Evolutionary conservation across 1,140 invertebrate genomes (phyloP).

Genomic region (Diploscapter pachys): DNA sequence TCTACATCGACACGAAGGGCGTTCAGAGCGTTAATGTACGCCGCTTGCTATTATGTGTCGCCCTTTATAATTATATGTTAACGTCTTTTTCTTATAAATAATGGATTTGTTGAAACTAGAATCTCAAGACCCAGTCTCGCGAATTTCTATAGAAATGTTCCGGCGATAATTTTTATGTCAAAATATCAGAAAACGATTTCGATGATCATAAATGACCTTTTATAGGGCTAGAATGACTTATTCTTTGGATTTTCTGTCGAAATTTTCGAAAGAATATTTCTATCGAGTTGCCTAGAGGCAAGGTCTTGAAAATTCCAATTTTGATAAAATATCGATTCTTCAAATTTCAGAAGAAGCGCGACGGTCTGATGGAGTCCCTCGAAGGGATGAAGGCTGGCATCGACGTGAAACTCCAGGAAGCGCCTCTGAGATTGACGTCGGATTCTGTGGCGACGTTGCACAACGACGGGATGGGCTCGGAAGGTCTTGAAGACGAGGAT

Average conservation of each 20-base stretch:
- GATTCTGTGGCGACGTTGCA: constrained; percentile 66
- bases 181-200: no score
- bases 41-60: constrained; percentile 4
- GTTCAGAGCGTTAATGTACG: constrained; percentile 73
- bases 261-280: no score
- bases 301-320: constrained; percentile 7
- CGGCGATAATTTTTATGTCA: no score
- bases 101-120: no score
- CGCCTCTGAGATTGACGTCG: constrained; percentile 78
- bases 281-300: constrained; percentile 12
- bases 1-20: constrained; percentile 92
- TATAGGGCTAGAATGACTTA: no score
- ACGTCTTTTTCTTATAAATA: no score
- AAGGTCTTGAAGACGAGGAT: constrained; percentile 64
- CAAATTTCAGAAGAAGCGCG: constrained; percentile 43
- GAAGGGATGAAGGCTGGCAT: constrained; percentile 76
- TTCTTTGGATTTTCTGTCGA: no score
- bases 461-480: constrained; percentile 61
- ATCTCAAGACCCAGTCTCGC: no score
- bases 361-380: constrained; percentile 70
- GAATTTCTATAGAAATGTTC: no score
- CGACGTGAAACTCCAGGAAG: constrained; percentile 79
- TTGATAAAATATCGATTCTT: neutral
- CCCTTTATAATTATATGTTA: neutral
- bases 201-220: no score